Conservation (phyloP, 2,888 invertebrate genomes). For the Allophyes oxyacanthae region DNA sequence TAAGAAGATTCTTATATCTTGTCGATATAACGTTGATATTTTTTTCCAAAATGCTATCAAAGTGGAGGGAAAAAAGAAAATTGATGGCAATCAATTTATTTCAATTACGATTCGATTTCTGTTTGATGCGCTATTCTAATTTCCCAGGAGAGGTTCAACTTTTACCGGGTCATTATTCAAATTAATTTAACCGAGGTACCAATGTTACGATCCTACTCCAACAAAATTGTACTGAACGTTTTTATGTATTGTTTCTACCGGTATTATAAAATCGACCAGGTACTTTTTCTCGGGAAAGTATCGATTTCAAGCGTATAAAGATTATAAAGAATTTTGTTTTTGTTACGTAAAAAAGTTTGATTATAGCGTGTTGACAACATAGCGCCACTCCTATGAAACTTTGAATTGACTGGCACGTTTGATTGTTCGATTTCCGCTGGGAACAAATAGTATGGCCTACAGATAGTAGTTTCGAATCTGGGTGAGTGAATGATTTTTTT, state of each 20-base stretch:
- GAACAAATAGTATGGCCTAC: no score
- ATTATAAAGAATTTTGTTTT: no score
- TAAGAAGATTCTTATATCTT: no score
- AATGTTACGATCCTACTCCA: neutral
- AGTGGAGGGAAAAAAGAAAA: constrained; percentile 3
- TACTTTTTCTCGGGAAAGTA: neutral
- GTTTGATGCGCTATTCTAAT: constrained; percentile 32
- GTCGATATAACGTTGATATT: no score
- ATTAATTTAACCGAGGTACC: constrained; percentile 26
- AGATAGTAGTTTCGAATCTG: no score
- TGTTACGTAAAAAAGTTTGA: no score
- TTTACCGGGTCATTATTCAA: constrained; percentile 19
- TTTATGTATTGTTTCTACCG: neutral
- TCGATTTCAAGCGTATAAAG: no score
- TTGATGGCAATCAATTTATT: constrained; percentile 41
- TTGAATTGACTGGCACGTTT: no score
- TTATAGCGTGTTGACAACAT: no score
- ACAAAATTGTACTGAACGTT: neutral
- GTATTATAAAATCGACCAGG: neutral
- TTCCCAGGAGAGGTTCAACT: constrained; percentile 52
- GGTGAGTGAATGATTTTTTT: no score
- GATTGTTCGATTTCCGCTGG: no score
- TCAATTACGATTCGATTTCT: constrained; percentile 18
- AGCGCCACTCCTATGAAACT: no score
- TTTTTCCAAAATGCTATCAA: neutral